Evolutionary conservation across 2,888 invertebrate genomes (phyloP).

Genomic region (Tenthredo livida): DNA sequence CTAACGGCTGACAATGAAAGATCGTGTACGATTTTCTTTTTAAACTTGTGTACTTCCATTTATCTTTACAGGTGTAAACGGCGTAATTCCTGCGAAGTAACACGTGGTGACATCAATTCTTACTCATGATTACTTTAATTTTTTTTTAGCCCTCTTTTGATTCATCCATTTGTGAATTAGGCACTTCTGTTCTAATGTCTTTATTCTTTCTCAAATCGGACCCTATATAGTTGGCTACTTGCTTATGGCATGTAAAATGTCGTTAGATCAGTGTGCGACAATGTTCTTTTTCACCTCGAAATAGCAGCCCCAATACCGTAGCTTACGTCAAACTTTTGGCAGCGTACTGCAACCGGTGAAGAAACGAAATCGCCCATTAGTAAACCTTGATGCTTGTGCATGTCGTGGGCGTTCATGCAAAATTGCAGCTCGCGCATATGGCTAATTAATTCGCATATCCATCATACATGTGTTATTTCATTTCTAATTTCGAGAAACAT

Average conservation of each 20-base stretch:
- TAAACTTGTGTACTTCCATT: not conserved
- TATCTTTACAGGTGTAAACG: not conserved
- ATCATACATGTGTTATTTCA: not conserved
- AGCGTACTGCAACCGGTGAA: slow-evolving; percentile 49
- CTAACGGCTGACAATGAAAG: not conserved
- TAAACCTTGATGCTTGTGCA: slow-evolving; percentile 49
- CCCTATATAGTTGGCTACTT: slow-evolving; percentile 34
- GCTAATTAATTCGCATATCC: not conserved
- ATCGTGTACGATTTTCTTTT: not conserved
- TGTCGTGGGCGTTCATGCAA: not conserved
- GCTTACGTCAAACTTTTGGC: slow-evolving; percentile 68
- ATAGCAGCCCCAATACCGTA: slow-evolving; percentile 69
- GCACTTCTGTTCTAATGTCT: not conserved
- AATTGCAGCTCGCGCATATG: not conserved
- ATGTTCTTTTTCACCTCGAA: slow-evolving; percentile 65
- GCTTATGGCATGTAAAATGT: slow-evolving; percentile 57
- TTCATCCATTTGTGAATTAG: not conserved
- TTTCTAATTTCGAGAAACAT: not conserved
- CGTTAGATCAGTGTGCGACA: slow-evolving; percentile 54
- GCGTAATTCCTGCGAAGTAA: not conserved
- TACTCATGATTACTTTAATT: not conserved
- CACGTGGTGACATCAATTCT: not conserved
- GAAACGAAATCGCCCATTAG: slow-evolving; percentile 56
- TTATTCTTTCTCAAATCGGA: slow-evolving; percentile 25
- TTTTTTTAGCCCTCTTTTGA: not conserved